phyloP scores from a whole-genome alignment of 2,888 invertebrate genomes.

The Drosophila mercatorum region DNA sequence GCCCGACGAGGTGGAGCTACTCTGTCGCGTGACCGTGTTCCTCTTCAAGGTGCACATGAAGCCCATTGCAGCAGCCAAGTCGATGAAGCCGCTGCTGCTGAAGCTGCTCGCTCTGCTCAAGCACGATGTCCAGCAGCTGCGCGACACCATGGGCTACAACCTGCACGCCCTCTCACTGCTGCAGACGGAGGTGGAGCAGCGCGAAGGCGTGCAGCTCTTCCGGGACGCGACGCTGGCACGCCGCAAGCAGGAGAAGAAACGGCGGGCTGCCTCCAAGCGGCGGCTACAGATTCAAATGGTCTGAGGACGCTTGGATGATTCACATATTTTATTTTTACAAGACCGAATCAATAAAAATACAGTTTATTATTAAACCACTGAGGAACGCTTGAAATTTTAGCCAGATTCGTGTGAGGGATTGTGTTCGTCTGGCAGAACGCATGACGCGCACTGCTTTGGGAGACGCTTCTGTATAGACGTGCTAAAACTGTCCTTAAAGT shows the following conservation, averaged over 20 bases:
- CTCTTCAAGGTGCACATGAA: slow-evolving; percentile 91
- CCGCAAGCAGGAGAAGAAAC: slow-evolving; percentile 87
- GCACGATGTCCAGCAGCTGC: slow-evolving; percentile 79
- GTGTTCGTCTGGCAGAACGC: not conserved
- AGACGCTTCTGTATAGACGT: not conserved
- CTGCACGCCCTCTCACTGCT: slow-evolving; percentile 91
- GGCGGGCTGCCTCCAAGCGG: slow-evolving; percentile 73
- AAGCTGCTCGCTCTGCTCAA: slow-evolving; percentile 76
- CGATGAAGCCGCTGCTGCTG: slow-evolving; percentile 86
- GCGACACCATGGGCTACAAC: slow-evolving; percentile 95
- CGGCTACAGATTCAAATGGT: slow-evolving; percentile 77
- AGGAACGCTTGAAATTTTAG: slow-evolving; percentile 37
- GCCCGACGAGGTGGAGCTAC: slow-evolving; percentile 90
- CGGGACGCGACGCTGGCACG: slow-evolving; percentile 89
- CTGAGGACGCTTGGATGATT: slow-evolving; percentile 15
- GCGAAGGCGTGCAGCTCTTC: slow-evolving; percentile 91
- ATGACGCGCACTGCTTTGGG: too few species aligned
- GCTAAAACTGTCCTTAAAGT: not conserved
- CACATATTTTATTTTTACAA: slow-evolving; percentile 14
- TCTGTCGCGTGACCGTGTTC: slow-evolving; percentile 91
- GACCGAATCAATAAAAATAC: slow-evolving; percentile 29
- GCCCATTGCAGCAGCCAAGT: slow-evolving; percentile 90
- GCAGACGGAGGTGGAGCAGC: slow-evolving; percentile 90
- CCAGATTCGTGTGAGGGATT: not conserved
- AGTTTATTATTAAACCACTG: slow-evolving; percentile 26